Percentiles rank a stretch among this genome's conserved stretches.
phyloP scores from a whole-genome alignment of 2,888 invertebrate species.

The Acanthosepion pharaonis region DNA sequence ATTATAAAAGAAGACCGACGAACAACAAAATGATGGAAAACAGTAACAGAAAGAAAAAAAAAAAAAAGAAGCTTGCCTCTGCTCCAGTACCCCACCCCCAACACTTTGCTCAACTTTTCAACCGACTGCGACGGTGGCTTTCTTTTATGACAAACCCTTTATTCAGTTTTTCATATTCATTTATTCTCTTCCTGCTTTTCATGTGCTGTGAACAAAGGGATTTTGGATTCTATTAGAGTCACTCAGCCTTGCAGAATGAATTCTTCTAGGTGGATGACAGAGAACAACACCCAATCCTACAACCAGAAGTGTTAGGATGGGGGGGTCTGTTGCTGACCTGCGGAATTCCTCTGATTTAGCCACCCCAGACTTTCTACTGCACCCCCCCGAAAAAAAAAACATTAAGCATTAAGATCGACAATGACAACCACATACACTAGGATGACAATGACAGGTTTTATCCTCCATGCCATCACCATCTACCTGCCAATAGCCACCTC shows the following conservation, averaged over 20 bases:
- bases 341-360: neutral
- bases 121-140: neutral
- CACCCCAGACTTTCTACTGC: neutral
- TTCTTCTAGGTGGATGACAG: constrained; percentile 21
- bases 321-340: neutral
- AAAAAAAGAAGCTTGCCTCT: neutral
- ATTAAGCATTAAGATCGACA: neutral
- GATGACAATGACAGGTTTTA: neutral
- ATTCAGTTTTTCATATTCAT: constrained; percentile 33
- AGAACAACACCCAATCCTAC: neutral
- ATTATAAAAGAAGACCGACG: neutral
- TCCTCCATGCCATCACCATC: neutral
- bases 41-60: neutral
- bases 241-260: constrained; percentile 22
- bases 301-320: neutral
- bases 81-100: neutral
- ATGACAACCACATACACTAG: neutral
- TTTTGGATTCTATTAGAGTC: constrained; percentile 14
- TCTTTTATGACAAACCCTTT: constrained; percentile 22
- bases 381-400: neutral
- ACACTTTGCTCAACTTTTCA: neutral
- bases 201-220: constrained; percentile 4
- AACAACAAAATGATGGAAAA: neutral
- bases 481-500: neutral
- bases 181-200: constrained; percentile 33